A percentile compares a stretch with the other conserved stretches of the same genome.
Conservation (phyloP, 2,113 vertebrate genomes). For the human (Homo sapiens) region DNA sequence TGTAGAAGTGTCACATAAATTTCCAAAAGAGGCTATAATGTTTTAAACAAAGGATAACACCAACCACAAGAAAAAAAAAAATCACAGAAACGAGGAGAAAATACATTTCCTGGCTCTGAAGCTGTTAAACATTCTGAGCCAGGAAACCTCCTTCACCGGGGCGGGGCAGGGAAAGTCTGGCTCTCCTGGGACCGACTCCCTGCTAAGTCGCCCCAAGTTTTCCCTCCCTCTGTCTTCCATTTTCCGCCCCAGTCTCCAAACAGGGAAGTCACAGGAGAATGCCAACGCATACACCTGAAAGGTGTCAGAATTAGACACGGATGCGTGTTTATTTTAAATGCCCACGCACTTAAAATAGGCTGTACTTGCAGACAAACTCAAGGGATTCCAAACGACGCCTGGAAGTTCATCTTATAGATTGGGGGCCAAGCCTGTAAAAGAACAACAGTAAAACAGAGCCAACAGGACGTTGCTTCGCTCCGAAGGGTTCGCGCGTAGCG, state of each 20-base stretch:
- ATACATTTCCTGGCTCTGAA: slow-evolving; percentile 39
- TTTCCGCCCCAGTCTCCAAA: not conserved
- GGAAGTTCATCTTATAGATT: not conserved
- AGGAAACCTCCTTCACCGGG: slow-evolving; percentile 51
- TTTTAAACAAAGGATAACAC: slow-evolving; percentile 47
- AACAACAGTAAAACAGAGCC: not conserved
- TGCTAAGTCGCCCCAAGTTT: slow-evolving; percentile 20
- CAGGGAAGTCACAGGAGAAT: not conserved
- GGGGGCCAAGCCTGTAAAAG: not conserved
- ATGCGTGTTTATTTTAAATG: not conserved
- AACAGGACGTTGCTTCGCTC: not conserved
- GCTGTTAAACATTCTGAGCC: slow-evolving; percentile 53
- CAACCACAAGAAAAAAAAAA: not conserved
- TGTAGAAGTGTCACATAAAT: not conserved
- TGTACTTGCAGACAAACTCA: not conserved
- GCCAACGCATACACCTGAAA: not conserved
- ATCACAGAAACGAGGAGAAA: not conserved
- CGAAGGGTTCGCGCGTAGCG: not conserved
- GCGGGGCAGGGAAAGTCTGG: not conserved
- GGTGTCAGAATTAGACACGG: not conserved
- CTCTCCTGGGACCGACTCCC: slow-evolving; percentile 41
- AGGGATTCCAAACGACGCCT: not conserved
- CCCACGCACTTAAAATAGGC: not conserved
- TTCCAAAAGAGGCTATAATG: not conserved
- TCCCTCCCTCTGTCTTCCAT: not conserved